These are phyloP conservation scores for Stenichneumon culpator DNA, from an alignment of 2,888 invertebrate genomes.

Conservation along the genomic window DNA sequence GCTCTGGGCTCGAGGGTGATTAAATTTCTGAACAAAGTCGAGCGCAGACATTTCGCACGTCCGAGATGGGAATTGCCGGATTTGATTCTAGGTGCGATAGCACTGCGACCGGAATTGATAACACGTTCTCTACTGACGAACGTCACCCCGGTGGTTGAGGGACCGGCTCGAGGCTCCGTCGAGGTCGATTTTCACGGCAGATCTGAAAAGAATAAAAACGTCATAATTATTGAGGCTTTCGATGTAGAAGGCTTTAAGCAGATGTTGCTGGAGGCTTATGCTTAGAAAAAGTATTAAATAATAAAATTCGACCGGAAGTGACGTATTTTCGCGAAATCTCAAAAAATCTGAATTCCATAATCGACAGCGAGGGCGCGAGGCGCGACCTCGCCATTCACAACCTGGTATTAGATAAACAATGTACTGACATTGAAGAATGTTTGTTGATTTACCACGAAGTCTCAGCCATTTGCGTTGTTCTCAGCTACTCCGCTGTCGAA, in stretches of 20 bases:
- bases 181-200: slow-evolving; percentile 74
- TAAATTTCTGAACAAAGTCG: slow-evolving; percentile 86
- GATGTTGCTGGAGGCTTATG: slow-evolving; percentile 56
- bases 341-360: no score
- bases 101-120: slow-evolving; percentile 74
- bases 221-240: slow-evolving; percentile 71
- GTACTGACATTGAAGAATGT: slow-evolving; percentile 93
- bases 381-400: no score
- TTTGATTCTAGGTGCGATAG: slow-evolving; percentile 72
- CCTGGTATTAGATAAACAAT: not conserved
- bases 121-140: slow-evolving; percentile 62
- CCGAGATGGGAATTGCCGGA: slow-evolving; percentile 76
- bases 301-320: not conserved
- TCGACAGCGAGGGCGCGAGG: no score
- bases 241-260: slow-evolving; percentile 62
- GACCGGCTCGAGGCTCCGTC: slow-evolving; percentile 74
- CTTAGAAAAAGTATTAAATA: slow-evolving; percentile 23
- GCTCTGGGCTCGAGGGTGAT: slow-evolving; percentile 82
- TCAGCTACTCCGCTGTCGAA: slow-evolving; percentile 90
- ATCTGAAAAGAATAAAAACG: slow-evolving; percentile 63
- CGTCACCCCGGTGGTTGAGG: slow-evolving; percentile 73
- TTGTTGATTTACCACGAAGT: slow-evolving; percentile 92
- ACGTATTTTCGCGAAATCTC: no score
- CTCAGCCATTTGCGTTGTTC: slow-evolving; percentile 90
- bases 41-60: slow-evolving; percentile 76